Conservation (phyloP, 2,888 invertebrate species). For the Tridacna crocea region DNA sequence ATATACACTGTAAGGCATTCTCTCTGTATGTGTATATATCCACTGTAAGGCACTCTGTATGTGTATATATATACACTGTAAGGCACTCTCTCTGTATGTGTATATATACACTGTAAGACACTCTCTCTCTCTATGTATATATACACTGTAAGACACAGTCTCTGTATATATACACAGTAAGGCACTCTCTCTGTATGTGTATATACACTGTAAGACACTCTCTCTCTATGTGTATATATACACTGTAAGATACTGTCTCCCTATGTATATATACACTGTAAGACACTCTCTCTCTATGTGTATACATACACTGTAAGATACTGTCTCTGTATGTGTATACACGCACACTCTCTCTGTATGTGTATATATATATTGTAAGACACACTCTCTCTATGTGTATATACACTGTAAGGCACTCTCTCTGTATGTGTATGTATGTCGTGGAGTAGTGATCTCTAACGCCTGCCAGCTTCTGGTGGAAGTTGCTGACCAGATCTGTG, state of each 20-base stretch:
- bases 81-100: too few relatives aligned
- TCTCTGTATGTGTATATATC: background rate
- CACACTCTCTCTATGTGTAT: background rate
- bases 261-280: background rate
- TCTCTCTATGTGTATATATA: too few relatives aligned
- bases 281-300: background rate
- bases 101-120: too few relatives aligned
- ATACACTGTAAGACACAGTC: too few relatives aligned
- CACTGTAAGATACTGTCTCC: background rate
- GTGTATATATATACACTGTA: too few relatives aligned
- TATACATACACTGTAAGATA: too few relatives aligned
- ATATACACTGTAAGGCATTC: background rate
- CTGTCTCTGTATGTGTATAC: background rate
- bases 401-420: background rate
- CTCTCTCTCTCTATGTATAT: too few relatives aligned
- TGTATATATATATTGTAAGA: too few relatives aligned
- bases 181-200: background rate
- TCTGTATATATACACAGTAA: too few relatives aligned
- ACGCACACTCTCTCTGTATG: too few relatives aligned
- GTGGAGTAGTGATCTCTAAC: background rate
- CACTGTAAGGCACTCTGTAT: too few relatives aligned
- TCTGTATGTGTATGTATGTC: background rate
- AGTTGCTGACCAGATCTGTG: slow-evolving; percentile 48
- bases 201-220: background rate
- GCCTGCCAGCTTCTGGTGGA: slow-evolving; percentile 42